Evolutionary conservation across 2,888 invertebrate genomes (phyloP).

Genomic region (Phengaris arion): DNA sequence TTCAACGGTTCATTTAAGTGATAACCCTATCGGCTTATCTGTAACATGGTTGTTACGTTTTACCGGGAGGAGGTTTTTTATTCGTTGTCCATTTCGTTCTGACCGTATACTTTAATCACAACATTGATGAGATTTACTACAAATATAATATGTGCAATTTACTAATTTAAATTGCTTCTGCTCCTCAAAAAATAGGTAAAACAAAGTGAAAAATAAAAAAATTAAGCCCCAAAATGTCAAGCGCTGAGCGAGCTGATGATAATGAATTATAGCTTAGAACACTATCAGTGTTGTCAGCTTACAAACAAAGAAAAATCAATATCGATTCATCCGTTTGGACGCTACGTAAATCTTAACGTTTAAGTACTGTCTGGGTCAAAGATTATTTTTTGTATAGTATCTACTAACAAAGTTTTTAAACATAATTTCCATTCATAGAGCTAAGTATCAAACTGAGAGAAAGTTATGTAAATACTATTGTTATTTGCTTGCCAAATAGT

Average conservation of each 20-base stretch:
- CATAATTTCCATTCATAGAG: not conserved
- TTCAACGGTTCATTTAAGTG: not conserved
- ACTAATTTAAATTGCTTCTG: not conserved
- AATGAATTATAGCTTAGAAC: too few species aligned
- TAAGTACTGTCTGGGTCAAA: too few species aligned
- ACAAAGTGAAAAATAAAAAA: too few species aligned
- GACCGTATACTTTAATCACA: not conserved
- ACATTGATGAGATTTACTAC: not conserved
- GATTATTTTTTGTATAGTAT: not conserved
- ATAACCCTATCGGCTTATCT: not conserved
- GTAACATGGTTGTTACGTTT: not conserved
- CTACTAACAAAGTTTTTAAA: not conserved
- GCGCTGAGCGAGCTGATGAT: too few species aligned
- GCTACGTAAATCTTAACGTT: too few species aligned
- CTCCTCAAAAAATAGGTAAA: not conserved
- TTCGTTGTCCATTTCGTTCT: not conserved
- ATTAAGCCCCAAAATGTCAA: too few species aligned
- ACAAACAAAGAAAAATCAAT: too few species aligned
- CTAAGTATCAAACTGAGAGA: not conserved
- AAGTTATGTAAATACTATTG: not conserved
- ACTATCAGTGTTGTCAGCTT: too few species aligned
- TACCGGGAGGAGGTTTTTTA: conserved; percentile 4
- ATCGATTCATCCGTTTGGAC: too few species aligned
- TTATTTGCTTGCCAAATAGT: not conserved
- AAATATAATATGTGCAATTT: not conserved